Evolutionary conservation across 2,888 invertebrate species (phyloP), one percentile per base, ranked within the genome.

Genomic region (Lymantria monacha): DNA sequence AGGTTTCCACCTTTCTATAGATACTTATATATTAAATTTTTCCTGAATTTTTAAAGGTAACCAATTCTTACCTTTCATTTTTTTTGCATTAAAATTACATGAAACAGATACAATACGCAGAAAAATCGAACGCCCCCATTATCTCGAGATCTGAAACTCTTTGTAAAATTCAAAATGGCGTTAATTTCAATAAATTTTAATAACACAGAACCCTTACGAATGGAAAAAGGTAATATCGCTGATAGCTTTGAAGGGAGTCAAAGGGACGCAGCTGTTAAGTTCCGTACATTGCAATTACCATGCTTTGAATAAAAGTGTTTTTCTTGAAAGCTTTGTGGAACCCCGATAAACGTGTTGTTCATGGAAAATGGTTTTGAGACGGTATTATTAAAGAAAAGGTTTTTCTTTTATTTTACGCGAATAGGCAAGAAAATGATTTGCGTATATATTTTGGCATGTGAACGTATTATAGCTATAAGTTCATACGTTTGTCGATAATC

Each of bases 121-220:
- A 57, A 48, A 46, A 58, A 47, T 51, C 53, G 15, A 47, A 46
- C 44, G 48, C 46, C 41, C 59, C 42, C 51, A 57, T 60, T 63
- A 58, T 55, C 44, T 59, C 57, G 48, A 58, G 44, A 43, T 45
- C 22, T 30, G 41, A 53, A 57, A 33, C 53, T 58, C 51, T 65
- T 61, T 57, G 52, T 53, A 55, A 68, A 57, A 54, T 55, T 49
- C 61, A 55, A 61, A 54, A 57, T 41, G 48, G 44, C 46, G 55
- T 66, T 65, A 63, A 65, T 63, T 63, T 61, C 66, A 68, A 74
- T 74, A 75, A 75, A 74, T 74, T 70, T 66, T 69, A 70, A 75
- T 75, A 73, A 61, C 58, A 45, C 60, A 49, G 50, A 57, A 60
- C 69, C 65, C 63, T 68, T 65, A 63, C 61, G 55, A 60, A 66